phyloP scores from a whole-genome alignment of 2,888 invertebrate genomes.

The Drosophila conformis region DNA sequence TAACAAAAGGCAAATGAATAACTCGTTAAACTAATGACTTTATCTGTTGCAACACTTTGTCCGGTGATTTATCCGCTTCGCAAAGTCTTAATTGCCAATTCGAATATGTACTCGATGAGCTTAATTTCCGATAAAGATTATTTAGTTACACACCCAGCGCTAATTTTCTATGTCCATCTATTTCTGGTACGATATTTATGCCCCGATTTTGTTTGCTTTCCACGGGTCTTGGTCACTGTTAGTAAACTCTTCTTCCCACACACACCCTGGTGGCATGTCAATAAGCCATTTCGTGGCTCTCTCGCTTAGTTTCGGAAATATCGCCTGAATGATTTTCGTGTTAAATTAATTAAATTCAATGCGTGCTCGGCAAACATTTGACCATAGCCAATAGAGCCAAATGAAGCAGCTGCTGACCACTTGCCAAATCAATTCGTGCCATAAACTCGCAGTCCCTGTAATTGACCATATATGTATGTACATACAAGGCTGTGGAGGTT shows the following conservation, averaged over 20 bases:
- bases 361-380: conserved; percentile 72
- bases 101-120: conserved; percentile 54
- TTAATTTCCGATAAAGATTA: conserved; percentile 58
- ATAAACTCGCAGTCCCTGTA: conserved; percentile 62
- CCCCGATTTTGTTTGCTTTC: conserved; percentile 22
- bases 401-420: conserved; percentile 39
- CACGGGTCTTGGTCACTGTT: conserved; percentile 6
- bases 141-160: conserved; percentile 47
- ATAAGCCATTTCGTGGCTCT: conserved; percentile 64
- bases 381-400: conserved; percentile 52
- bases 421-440: conserved; percentile 64
- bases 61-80: conserved; percentile 39
- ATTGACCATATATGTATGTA: conserved; percentile 35
- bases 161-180: conserved; percentile 34
- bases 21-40: conserved; percentile 41
- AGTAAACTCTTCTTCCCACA: neutral
- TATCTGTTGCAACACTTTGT: conserved; percentile 38
- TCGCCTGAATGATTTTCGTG: conserved; percentile 76
- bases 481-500: conserved; percentile 24
- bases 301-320: conserved; percentile 70
- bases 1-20: conserved; percentile 19
- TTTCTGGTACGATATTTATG: conserved; percentile 42
- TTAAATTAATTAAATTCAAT: conserved; percentile 78
- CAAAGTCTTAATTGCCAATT: conserved; percentile 51
- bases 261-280: conserved; percentile 63